These are phyloP conservation scores for Pampus argenteus DNA, from an alignment of 2,797 vertebrate genomes.

Conservation along the genomic window DNA sequence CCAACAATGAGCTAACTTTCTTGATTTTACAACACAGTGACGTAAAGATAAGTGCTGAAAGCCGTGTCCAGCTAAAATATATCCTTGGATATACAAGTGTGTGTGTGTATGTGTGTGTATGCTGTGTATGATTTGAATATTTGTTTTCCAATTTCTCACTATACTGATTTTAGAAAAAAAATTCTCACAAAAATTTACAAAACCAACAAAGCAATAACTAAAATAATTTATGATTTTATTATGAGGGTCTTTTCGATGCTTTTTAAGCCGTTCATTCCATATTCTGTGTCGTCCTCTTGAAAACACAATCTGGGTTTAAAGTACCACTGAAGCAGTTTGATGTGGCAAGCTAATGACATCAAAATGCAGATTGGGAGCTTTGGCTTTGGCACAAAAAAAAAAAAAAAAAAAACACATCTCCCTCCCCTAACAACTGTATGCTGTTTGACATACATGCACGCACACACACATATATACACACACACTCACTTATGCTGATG, in stretches of 20 bases:
- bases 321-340: slow-evolving; percentile 73
- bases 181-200: slow-evolving; percentile 28
- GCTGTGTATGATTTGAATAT: slow-evolving; percentile 37
- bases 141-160: slow-evolving; percentile 49
- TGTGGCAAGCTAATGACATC: slow-evolving; percentile 82
- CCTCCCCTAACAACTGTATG: slow-evolving; percentile 71
- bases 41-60: not conserved
- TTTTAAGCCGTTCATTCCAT: slow-evolving; percentile 73
- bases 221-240: slow-evolving; percentile 70
- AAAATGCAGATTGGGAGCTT: slow-evolving; percentile 83
- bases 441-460: slow-evolving; percentile 44
- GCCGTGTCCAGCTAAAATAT: not conserved
- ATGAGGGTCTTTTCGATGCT: slow-evolving; percentile 45
- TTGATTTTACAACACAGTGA: not conserved
- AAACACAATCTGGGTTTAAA: slow-evolving; percentile 79
- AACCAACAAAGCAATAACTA: slow-evolving; percentile 57
- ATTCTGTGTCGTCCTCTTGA: slow-evolving; percentile 78
- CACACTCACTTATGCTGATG: slow-evolving; percentile 52
- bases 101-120: slow-evolving; percentile 13
- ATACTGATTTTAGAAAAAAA: slow-evolving; percentile 39
- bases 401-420: slow-evolving; percentile 78
- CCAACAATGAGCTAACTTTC: not conserved
- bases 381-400: slow-evolving; percentile 73
- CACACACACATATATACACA: slow-evolving; percentile 25
- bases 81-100: not conserved